A percentile compares a stretch with the other conserved stretches of the same genome.
Evolutionary conservation across 1,140 invertebrate genomes (phyloP).

Genomic region (Carposina sasakii): DNA sequence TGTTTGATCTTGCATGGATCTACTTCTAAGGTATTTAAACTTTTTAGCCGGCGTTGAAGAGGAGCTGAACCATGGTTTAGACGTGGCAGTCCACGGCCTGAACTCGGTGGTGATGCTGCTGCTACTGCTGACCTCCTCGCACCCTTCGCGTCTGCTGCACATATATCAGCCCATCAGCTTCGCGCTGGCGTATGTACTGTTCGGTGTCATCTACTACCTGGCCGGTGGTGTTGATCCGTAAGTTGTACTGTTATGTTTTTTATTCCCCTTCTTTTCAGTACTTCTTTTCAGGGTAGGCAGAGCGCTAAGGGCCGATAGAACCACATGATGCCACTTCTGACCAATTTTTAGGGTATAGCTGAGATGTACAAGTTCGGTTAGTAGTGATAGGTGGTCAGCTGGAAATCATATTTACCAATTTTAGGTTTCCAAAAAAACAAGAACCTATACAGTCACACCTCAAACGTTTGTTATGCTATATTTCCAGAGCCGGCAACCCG

Average conservation of each 20-base stretch:
- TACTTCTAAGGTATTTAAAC: neutral
- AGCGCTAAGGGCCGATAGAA: too few species aligned
- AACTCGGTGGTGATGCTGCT: constrained; percentile 83
- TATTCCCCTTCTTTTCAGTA: too few species aligned
- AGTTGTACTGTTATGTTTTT: too few species aligned
- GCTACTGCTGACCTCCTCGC: constrained; percentile 78
- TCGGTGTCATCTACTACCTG: constrained; percentile 81
- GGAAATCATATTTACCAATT: too few species aligned
- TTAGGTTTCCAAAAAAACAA: too few species aligned
- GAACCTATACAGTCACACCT: too few species aligned
- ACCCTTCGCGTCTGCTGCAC: constrained; percentile 80
- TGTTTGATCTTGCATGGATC: too few species aligned
- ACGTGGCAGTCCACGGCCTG: constrained; percentile 80
- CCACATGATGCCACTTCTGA: too few species aligned
- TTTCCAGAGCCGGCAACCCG: constrained; percentile 52
- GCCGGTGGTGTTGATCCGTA: constrained; percentile 81
- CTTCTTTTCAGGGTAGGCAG: neutral
- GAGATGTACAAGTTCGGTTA: too few species aligned
- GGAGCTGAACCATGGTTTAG: constrained; percentile 68
- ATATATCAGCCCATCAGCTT: constrained; percentile 79
- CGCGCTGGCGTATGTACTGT: constrained; percentile 77
- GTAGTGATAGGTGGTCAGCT: too few species aligned
- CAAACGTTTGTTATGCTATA: too few species aligned
- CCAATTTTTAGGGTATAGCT: too few species aligned
- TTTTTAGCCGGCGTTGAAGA: constrained; percentile 48